Conservation (phyloP, 2,888 invertebrate genomes). For the Pyralis farinalis region DNA sequence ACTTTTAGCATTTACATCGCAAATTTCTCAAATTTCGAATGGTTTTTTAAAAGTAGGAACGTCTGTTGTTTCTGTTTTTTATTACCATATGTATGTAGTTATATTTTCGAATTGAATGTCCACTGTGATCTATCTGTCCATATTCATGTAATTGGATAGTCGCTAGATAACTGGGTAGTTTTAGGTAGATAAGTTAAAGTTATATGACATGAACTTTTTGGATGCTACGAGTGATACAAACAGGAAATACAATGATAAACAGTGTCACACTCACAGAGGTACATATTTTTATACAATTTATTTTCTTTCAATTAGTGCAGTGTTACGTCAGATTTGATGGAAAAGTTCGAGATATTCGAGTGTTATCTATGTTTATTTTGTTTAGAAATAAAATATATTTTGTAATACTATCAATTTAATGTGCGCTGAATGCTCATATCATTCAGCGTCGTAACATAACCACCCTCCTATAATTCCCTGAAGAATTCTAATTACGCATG, state of each 20-base stretch:
- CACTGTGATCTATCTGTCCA: constrained; percentile 16
- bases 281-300: constrained; percentile 15
- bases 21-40: background rate
- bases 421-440: background rate
- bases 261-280: constrained; percentile 9
- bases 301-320: constrained; percentile 4
- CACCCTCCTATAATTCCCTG: too few species aligned
- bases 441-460: too few species aligned
- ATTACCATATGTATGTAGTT: constrained; percentile 1
- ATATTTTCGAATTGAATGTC: constrained; percentile 9
- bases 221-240: background rate
- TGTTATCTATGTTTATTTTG: too few species aligned
- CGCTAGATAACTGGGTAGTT: constrained; percentile 11
- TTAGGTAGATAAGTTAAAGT: constrained; percentile 5
- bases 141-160: constrained; percentile 12
- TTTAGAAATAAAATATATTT: too few species aligned
- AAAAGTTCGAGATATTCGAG: constrained; percentile 1
- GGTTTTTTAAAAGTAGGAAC: background rate
- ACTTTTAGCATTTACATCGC: background rate
- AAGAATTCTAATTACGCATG: too few species aligned
- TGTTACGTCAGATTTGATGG: constrained; percentile 1
- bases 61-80: too few species aligned
- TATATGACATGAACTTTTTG: constrained; percentile 1
- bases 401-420: too few species aligned
- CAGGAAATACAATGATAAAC: background rate